Conservation (phyloP, 2,888 invertebrate genomes). For the Lordiphosa fenestrarum region DNA sequence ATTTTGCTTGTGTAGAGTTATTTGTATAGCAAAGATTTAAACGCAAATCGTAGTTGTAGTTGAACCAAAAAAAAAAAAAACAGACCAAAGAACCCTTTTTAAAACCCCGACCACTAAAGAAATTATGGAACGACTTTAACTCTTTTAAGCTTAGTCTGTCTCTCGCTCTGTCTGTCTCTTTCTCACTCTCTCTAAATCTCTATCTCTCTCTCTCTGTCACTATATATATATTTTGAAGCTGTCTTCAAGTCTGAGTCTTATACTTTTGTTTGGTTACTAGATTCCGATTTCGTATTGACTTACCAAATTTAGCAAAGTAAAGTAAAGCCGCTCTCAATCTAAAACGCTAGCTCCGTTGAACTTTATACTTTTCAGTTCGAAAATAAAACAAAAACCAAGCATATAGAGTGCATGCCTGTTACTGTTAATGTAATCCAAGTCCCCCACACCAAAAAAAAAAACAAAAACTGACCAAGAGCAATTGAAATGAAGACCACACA, state of each 20-base stretch:
- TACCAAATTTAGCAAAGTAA: neutral
- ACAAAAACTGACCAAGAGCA: neutral
- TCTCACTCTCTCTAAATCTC: constrained; percentile 4
- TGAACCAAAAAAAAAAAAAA: constrained; percentile 33
- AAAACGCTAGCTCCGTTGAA: neutral
- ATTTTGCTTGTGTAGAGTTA: constrained; percentile 78
- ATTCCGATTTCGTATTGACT: neutral
- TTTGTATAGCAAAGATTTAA: constrained; percentile 69
- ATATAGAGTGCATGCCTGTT: constrained; percentile 6
- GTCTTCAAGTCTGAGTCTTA: constrained; percentile 8
- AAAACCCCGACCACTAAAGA: constrained; percentile 7
- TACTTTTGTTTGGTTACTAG: constrained; percentile 2
- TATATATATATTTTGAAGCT: constrained; percentile 11
- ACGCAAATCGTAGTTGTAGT: constrained; percentile 73
- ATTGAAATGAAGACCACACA: neutral
- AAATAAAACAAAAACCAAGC: neutral
- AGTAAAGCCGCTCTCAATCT: constrained; percentile 4
- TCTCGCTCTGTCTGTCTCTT: constrained; percentile 20
- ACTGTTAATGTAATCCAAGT: constrained; percentile 2
- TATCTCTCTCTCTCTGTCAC: constrained; percentile 16
- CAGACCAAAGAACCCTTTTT: constrained; percentile 16
- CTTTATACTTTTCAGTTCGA: neutral
- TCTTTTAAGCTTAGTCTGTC: constrained; percentile 11
- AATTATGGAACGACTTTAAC: constrained; percentile 3
- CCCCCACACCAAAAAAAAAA: neutral